Conservation (phyloP, 2,888 invertebrate genomes). For the Oxytorus armatus region DNA sequence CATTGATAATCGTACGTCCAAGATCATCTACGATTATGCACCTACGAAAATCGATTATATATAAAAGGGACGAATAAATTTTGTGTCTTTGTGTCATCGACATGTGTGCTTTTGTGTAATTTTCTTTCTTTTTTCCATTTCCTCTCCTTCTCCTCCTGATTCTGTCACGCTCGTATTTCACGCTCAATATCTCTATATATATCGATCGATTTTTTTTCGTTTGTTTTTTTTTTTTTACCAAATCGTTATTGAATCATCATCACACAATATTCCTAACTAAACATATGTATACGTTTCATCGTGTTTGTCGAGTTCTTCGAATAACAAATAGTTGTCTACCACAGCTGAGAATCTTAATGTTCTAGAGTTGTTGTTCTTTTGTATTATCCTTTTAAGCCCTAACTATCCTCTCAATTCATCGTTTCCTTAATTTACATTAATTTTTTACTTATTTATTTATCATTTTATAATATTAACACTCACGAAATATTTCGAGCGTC, state of each 20-base stretch:
- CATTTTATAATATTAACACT: slow-evolving; percentile 56
- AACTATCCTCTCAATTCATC: slow-evolving; percentile 66
- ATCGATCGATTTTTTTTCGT: slow-evolving; percentile 40
- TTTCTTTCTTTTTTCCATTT: slow-evolving; percentile 28
- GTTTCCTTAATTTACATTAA: slow-evolving; percentile 28
- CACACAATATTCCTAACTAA: slow-evolving; percentile 62
- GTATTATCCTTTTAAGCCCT: slow-evolving; percentile 65
- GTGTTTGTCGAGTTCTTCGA: slow-evolving; percentile 69
- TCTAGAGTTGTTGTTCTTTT: slow-evolving; percentile 53
- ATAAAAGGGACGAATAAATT: slow-evolving; percentile 65
- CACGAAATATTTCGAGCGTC: slow-evolving; percentile 63
- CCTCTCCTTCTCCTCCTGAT: background rate
- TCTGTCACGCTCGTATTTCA: slow-evolving; percentile 17
- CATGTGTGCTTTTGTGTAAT: slow-evolving; percentile 36
- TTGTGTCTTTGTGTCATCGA: slow-evolving; percentile 49
- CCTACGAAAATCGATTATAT: slow-evolving; percentile 54
- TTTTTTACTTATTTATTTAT: slow-evolving; percentile 30
- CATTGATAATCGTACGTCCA: slow-evolving; percentile 41
- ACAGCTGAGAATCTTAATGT: slow-evolving; percentile 80
- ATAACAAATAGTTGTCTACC: slow-evolving; percentile 83
- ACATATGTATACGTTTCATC: slow-evolving; percentile 70
- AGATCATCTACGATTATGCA: slow-evolving; percentile 53
- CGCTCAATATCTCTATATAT: slow-evolving; percentile 25
- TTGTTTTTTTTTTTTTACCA: slow-evolving; percentile 26
- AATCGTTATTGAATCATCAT: slow-evolving; percentile 55